Evolutionary conservation across 2,113 vertebrate species (phyloP).

Genomic region (Eulacestoma nigropectus): DNA sequence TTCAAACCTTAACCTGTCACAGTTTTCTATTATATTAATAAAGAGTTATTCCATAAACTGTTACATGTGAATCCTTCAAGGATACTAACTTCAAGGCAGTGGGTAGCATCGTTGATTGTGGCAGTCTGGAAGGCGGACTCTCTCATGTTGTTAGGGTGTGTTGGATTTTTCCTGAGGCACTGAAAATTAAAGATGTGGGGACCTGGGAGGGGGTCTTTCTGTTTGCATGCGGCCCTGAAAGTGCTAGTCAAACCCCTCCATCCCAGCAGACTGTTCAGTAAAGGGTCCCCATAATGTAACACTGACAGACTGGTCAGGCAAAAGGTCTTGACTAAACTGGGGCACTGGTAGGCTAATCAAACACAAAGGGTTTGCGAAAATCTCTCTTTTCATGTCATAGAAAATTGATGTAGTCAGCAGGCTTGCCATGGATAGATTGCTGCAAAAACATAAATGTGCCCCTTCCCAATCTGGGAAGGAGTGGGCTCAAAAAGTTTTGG

Average conservation of each 20-base stretch:
- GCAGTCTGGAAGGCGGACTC: accelerated
- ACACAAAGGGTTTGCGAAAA: not conserved
- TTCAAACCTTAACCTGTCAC: not conserved
- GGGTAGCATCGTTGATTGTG: too few species aligned
- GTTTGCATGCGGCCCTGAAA: not conserved
- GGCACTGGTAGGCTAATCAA: not conserved
- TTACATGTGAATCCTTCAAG: not conserved
- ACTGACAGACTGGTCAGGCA: accelerated
- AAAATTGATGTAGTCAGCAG: not conserved
- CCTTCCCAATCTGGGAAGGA: not conserved
- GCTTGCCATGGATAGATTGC: not conserved
- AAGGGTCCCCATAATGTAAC: not conserved
- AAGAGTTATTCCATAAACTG: not conserved
- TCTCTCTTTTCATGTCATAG: not conserved
- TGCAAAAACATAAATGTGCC: not conserved
- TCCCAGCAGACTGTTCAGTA: too few species aligned
- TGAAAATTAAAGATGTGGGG: not conserved
- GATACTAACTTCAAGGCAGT: not conserved
- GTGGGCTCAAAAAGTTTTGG: not conserved
- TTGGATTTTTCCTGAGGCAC: not conserved
- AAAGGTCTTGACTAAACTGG: not conserved
- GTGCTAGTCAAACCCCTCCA: not conserved
- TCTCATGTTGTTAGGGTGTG: not conserved
- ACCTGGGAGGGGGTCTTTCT: not conserved
- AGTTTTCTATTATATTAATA: not conserved